Conservation (phyloP, 2,888 invertebrate species). For the Tenthredo distinguenda region DNA sequence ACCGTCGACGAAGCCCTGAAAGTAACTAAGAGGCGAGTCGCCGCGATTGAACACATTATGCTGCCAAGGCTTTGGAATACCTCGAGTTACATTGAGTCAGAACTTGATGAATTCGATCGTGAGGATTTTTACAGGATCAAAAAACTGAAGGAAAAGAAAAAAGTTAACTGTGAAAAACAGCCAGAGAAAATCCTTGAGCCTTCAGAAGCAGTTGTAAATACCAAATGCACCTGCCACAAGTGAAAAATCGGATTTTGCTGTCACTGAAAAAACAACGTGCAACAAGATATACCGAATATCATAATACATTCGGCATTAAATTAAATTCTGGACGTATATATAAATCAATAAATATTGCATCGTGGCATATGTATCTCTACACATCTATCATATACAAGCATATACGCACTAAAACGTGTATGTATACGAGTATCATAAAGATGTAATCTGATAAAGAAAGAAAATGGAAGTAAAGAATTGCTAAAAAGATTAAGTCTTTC, state of each 20-base stretch:
- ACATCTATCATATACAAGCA: background rate
- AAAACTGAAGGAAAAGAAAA: conserved; percentile 36
- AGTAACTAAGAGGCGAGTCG: background rate
- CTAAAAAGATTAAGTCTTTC: background rate
- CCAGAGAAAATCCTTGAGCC: background rate
- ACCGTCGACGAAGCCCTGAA: conserved; percentile 3
- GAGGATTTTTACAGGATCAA: conserved; percentile 52
- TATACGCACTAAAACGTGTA: background rate
- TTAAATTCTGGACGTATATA: background rate
- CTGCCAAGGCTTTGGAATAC: conserved; percentile 34
- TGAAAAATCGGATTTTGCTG: background rate
- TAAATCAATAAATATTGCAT: conserved; percentile 29
- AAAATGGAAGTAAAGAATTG: background rate
- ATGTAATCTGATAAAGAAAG: background rate
- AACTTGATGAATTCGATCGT: conserved; percentile 48
- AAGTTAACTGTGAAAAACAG: background rate
- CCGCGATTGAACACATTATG: conserved; percentile 24
- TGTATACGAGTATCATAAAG: background rate
- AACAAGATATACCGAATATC: background rate
- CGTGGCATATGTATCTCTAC: background rate
- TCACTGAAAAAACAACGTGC: background rate
- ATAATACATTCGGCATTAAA: background rate
- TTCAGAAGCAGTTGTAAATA: background rate
- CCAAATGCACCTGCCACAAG: background rate
- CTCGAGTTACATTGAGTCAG: conserved; percentile 18